Evolutionary conservation across 2,888 invertebrate species (phyloP).

Genomic region (Thereva unica): DNA sequence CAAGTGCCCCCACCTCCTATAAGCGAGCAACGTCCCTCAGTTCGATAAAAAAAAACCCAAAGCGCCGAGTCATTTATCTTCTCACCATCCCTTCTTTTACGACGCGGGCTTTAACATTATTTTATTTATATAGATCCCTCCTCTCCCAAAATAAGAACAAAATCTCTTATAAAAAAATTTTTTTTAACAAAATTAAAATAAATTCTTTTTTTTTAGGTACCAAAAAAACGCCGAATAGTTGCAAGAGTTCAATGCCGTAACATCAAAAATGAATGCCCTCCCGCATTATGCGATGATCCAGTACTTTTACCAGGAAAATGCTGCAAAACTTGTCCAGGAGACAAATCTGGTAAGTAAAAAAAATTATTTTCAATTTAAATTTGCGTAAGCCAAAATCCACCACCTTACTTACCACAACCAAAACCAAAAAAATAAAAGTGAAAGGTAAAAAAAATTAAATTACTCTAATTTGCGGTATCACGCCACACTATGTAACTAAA

Average conservation of each 20-base stretch:
- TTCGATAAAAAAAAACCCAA: too few species aligned
- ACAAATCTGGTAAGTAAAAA: constrained; percentile 68
- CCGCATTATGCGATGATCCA: constrained; percentile 83
- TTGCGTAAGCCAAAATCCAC: too few species aligned
- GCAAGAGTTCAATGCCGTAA: constrained; percentile 90
- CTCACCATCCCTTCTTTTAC: too few species aligned
- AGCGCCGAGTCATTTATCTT: too few species aligned
- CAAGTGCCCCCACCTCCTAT: too few species aligned
- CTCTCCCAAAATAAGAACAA: not conserved
- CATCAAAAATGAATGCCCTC: constrained; percentile 90
- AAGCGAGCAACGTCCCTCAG: too few species aligned
- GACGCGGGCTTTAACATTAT: not conserved
- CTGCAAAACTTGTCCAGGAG: constrained; percentile 90
- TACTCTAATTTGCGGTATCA: too few species aligned
- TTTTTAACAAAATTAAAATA: constrained; percentile 11
- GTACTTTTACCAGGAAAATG: constrained; percentile 82
- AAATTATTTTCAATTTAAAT: not conserved
- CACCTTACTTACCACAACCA: too few species aligned
- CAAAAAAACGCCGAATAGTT: constrained; percentile 83
- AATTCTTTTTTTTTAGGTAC: constrained; percentile 66
- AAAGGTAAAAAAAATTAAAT: too few species aligned
- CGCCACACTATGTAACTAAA: too few species aligned
- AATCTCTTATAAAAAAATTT: constrained; percentile 23
- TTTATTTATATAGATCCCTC: not conserved
- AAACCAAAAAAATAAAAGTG: too few species aligned